These are phyloP conservation scores for Thereva nobilitata DNA, from an alignment of 2,888 invertebrate species.

Conservation along the genomic window DNA sequence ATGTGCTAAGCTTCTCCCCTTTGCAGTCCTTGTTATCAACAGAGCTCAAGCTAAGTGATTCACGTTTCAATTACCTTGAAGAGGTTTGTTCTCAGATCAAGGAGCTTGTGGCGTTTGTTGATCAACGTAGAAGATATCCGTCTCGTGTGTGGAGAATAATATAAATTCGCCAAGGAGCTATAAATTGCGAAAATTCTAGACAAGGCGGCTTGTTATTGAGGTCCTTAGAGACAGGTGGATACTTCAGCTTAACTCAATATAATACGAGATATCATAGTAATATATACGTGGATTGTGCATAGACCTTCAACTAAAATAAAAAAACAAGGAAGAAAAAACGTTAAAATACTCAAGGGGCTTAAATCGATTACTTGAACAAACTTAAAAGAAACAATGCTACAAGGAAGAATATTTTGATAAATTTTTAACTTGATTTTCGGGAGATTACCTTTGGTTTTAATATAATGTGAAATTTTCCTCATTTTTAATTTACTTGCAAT, in stretches of 20 bases:
- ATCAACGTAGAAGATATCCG: constrained; percentile 13
- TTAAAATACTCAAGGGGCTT: no score
- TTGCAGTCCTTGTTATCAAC: background rate
- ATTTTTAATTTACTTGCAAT: no score
- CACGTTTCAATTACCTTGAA: constrained; percentile 23
- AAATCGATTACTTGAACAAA: no score
- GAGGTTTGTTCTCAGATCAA: constrained; percentile 20
- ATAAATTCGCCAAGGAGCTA: constrained; percentile 25
- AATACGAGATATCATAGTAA: constrained; percentile 1
- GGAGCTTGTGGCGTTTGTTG: constrained; percentile 14
- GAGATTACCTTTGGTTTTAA: no score
- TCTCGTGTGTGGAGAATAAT: constrained; percentile 13
- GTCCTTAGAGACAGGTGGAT: constrained; percentile 7
- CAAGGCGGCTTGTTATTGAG: constrained; percentile 23
- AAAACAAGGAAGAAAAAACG: no score
- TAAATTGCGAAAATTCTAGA: constrained; percentile 30
- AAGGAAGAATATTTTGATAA: no score
- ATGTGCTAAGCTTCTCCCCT: constrained; percentile 13
- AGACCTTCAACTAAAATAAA: no score
- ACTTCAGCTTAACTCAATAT: background rate
- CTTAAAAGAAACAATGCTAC: no score
- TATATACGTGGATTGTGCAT: no score
- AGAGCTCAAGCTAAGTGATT: constrained; percentile 1
- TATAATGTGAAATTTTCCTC: no score
- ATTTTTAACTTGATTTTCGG: no score